Evolutionary conservation across 2,888 invertebrate genomes (phyloP), one percentile per base, ranked within the genome.

Genomic region (Caradrina clavipalpis): DNA sequence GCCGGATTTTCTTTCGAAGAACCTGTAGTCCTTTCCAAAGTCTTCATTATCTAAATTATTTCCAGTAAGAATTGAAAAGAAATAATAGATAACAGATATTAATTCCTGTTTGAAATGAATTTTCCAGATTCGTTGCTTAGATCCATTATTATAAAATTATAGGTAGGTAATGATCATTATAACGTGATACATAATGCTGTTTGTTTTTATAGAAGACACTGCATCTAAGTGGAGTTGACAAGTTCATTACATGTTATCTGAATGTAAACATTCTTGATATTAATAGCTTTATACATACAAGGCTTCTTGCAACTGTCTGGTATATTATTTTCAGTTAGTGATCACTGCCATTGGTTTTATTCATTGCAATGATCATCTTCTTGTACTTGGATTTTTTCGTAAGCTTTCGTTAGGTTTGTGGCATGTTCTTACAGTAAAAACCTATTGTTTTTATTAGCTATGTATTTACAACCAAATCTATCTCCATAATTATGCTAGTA

Each of bases 191-290:
- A 58, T 49, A 64, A 64, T 50, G 17, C 39, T 76, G 72, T 77
- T 77, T 69, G 67, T 71, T 71, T 69, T 65, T 54, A 64, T 53
- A 59, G 54, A 68, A 77, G 68, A 64, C 60, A 61, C 64, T 72
- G 62, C 60, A 62, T 69, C 64, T 73, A 71, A 71, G 65, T 64
- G 54, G 63, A 78, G 73, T 69, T 79, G 83, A 73, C 69, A 74
- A 82, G 76, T 82, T 83, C 84, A 83, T 80, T 69, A 77, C 68
- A 76, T 79, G 78, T 78, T 85, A 86, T 85, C 86, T 76, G 55
- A 61, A 71, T 76, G 75, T 86, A 81, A 86, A 86, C 83, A 85
- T 69, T 58, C 55, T 50, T 70, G 76, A 71, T 80, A 83, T 78
- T 79, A 74, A 77, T 80, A 73, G 60, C 65, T 65, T 56, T 54